These are phyloP conservation scores for Automeris io DNA, from an alignment of 2,888 invertebrate species.

Conservation along the genomic window DNA sequence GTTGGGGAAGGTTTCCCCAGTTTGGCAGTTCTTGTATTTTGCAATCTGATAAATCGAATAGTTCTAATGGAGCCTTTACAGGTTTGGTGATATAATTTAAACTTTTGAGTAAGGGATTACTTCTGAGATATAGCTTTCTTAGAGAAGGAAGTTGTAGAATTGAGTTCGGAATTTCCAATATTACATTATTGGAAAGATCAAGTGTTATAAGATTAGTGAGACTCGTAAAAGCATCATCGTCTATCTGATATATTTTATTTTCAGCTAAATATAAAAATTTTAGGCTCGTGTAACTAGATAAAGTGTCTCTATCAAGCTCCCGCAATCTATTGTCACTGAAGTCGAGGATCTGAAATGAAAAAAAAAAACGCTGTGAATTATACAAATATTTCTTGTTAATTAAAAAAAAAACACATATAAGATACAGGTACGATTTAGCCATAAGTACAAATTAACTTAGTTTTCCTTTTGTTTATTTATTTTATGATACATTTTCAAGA, in stretches of 20 bases:
- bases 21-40: conserved; percentile 76
- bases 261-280: conserved; percentile 75
- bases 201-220: conserved; percentile 70
- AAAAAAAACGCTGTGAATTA: background rate
- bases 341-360: conserved; percentile 72
- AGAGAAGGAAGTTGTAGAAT: conserved; percentile 77
- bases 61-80: conserved; percentile 75
- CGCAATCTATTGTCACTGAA: conserved; percentile 75
- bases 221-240: conserved; percentile 68
- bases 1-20: conserved; percentile 76
- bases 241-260: conserved; percentile 74
- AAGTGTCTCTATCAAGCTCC: conserved; percentile 62
- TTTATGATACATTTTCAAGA: too few species aligned
- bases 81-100: conserved; percentile 63
- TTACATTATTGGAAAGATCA: conserved; percentile 75
- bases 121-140: conserved; percentile 77
- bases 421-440: too few species aligned
- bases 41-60: conserved; percentile 79
- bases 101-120: conserved; percentile 61
- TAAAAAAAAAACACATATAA: too few species aligned
- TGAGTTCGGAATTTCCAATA: conserved; percentile 62
- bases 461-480: too few species aligned
- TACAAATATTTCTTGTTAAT: conserved; percentile 1
- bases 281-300: conserved; percentile 69
- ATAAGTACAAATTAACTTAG: too few species aligned